Evolutionary conservation across 2,888 invertebrate genomes (phyloP).

Genomic region (Ochropacha duplaris): DNA sequence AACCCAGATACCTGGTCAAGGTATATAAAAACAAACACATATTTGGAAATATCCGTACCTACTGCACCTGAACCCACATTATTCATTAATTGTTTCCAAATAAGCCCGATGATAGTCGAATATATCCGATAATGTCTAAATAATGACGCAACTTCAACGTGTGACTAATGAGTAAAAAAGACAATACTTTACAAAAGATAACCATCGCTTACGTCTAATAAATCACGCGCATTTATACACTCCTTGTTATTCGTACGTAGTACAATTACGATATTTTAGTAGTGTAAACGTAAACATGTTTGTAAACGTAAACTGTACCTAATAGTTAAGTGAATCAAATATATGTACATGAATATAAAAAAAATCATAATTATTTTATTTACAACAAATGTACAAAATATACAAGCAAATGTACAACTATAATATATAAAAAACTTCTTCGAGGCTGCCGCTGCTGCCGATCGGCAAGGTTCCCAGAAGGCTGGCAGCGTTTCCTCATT

Average conservation of each 20-base stretch:
- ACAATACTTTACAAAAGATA: slow-evolving; percentile 39
- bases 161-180: slow-evolving; percentile 39
- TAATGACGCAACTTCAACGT: slow-evolving; percentile 35
- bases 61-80: slow-evolving; percentile 1
- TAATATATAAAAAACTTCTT: too few relatives aligned
- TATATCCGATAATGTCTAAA: slow-evolving; percentile 12
- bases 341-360: too few relatives aligned
- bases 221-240: slow-evolving; percentile 32
- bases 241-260: slow-evolving; percentile 1
- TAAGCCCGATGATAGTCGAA: slow-evolving; percentile 17
- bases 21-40: too few relatives aligned
- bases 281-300: neutral
- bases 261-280: neutral
- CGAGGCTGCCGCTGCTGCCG: too few relatives aligned
- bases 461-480: too few relatives aligned
- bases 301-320: too few relatives aligned
- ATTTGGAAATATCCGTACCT: neutral
- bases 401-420: too few relatives aligned
- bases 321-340: too few relatives aligned
- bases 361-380: too few relatives aligned
- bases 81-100: slow-evolving; percentile 19
- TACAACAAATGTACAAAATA: too few relatives aligned
- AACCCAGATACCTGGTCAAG: too few relatives aligned
- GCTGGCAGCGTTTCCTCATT: too few relatives aligned
- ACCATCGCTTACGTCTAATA: slow-evolving; percentile 34